A percentile compares a stretch with the other conserved stretches of the same genome.
Evolutionary conservation across 2,113 vertebrate species (phyloP).

Genomic region (Pelvicachromis taeniatus): DNA sequence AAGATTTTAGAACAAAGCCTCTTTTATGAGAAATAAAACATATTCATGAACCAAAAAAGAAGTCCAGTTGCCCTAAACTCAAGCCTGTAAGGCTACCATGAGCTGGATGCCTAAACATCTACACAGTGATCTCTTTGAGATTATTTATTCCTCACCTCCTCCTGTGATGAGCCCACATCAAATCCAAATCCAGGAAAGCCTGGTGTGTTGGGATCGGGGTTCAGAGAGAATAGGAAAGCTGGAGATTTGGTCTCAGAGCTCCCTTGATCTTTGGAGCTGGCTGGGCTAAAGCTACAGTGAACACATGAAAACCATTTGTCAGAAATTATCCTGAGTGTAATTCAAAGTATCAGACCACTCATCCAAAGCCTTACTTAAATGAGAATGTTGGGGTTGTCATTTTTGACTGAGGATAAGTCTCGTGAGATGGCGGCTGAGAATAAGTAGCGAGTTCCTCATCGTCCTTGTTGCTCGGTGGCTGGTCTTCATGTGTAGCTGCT

Average conservation of each 20-base stretch:
- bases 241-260: slow-evolving; percentile 58
- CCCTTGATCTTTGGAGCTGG: slow-evolving; percentile 15
- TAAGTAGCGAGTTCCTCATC: not conserved
- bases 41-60: not conserved
- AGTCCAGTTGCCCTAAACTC: not conserved
- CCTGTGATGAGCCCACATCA: slow-evolving; percentile 34
- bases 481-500: not conserved
- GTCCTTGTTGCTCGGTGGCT: not conserved
- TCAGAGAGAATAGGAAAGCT: slow-evolving; percentile 64
- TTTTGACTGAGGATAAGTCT: slow-evolving; percentile 23
- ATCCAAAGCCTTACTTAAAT: slow-evolving; percentile 53
- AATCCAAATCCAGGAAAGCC: slow-evolving; percentile 68
- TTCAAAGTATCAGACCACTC: not conserved
- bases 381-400: slow-evolving; percentile 52
- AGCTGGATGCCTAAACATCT: not conserved
- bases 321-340: not conserved
- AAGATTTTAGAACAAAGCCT: not conserved
- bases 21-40: not conserved
- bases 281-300: slow-evolving; percentile 53
- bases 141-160: slow-evolving; percentile 58
- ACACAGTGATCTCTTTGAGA: not conserved
- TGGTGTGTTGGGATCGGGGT: slow-evolving; percentile 50
- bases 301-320: not conserved
- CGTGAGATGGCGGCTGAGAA: slow-evolving; percentile 1
- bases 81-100: not conserved